These are phyloP conservation scores for Cephus rjabovi DNA, from an alignment of 2,888 invertebrate species.

Conservation along the genomic window DNA sequence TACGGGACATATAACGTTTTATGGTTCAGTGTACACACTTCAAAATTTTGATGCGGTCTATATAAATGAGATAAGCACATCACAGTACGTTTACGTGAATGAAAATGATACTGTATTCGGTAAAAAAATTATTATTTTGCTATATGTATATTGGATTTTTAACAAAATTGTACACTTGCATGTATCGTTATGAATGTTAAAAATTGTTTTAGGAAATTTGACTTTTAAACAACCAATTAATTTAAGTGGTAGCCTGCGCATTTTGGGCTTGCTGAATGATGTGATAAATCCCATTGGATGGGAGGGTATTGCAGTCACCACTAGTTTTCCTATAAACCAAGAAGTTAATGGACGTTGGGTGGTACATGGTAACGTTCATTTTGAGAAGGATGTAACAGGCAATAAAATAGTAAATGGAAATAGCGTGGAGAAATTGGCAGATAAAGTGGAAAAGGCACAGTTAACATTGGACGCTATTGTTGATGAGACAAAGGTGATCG, in stretches of 20 bases:
- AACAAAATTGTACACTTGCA: neutral
- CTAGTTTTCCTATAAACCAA: constrained; percentile 50
- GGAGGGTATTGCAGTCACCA: constrained; percentile 38
- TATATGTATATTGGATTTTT: neutral
- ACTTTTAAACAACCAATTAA: constrained; percentile 38
- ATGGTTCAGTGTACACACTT: constrained; percentile 32
- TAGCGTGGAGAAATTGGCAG: constrained; percentile 50
- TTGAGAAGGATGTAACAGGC: constrained; percentile 58
- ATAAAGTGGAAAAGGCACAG: constrained; percentile 40
- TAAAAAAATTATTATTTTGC: constrained; percentile 14
- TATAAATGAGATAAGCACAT: constrained; percentile 43
- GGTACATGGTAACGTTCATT: constrained; percentile 59
- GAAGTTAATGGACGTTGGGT: constrained; percentile 68
- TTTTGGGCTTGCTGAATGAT: constrained; percentile 37
- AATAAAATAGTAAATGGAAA: constrained; percentile 56
- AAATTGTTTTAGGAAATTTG: constrained; percentile 40
- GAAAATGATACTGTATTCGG: constrained; percentile 40
- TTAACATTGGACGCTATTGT: constrained; percentile 20
- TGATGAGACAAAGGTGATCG: constrained; percentile 24
- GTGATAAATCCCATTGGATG: constrained; percentile 37
- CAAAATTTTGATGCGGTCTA: constrained; percentile 38
- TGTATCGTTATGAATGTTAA: neutral
- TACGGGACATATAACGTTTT: constrained; percentile 42
- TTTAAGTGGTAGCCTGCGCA: constrained; percentile 33
- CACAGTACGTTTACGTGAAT: constrained; percentile 32